These are phyloP conservation scores for Enteromius treurensis DNA, from an alignment of 2,797 vertebrate species.

Conservation along the genomic window DNA sequence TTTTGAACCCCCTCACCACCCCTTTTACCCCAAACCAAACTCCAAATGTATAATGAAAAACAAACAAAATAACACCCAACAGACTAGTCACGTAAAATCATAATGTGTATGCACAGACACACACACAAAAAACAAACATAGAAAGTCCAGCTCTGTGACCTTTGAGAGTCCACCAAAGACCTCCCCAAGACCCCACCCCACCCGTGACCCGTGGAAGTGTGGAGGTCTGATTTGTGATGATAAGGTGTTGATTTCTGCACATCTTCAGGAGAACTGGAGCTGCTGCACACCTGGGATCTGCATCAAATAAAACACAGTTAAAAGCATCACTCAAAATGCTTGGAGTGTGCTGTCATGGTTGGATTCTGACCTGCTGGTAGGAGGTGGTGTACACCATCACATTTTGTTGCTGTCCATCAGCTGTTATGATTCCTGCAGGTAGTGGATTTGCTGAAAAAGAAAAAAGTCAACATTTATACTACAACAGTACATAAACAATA, in stretches of 20 bases:
- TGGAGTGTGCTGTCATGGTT: neutral
- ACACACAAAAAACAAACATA: constrained; percentile 20
- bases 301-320: constrained; percentile 2
- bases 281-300: constrained; percentile 97
- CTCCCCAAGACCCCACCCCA: neutral
- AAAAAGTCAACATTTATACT: neutral
- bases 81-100: constrained; percentile 34
- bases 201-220: constrained; percentile 10
- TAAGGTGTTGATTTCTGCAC: constrained; percentile 14
- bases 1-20: neutral
- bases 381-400: constrained; percentile 99
- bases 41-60: neutral
- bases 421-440: constrained; percentile 94
- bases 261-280: constrained; percentile 96
- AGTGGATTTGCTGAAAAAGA: constrained; percentile 87
- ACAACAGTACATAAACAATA: too few relatives aligned
- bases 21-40: neutral
- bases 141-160: constrained; percentile 17
- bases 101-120: constrained; percentile 10
- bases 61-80: constrained; percentile 18
- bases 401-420: constrained; percentile 98
- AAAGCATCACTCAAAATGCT: neutral
- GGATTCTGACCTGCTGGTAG: constrained; percentile 91
- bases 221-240: constrained; percentile 1
- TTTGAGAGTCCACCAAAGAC: neutral